phyloP scores from a whole-genome alignment of 2,797 vertebrate species.

The Chlorospingus flavigularis region DNA sequence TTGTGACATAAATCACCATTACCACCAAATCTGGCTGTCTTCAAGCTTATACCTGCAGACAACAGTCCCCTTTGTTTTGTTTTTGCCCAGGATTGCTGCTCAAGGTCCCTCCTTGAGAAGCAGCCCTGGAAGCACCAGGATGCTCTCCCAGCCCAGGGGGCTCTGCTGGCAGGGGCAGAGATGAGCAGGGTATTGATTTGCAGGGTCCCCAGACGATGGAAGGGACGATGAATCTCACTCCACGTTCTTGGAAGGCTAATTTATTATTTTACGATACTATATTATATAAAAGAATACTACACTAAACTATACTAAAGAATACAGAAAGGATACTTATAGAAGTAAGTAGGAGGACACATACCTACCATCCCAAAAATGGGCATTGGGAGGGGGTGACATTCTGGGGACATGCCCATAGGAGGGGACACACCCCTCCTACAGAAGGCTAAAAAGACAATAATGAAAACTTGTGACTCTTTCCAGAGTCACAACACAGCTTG shows the following conservation, averaged over 20 bases:
- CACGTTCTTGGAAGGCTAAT: accelerated
- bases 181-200: background rate
- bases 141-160: accelerated
- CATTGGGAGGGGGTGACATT: no score
- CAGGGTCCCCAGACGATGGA: background rate
- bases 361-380: no score
- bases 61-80: background rate
- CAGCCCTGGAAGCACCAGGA: background rate
- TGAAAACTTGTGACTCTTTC: no score
- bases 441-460: no score
- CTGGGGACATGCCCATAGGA: no score
- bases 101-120: background rate
- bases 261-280: background rate
- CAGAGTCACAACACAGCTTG: no score
- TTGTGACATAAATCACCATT: no score
- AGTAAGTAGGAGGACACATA: no score
- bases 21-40: no score
- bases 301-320: background rate
- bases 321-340: background rate
- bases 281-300: background rate
- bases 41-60: background rate
- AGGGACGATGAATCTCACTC: background rate
- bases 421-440: no score
- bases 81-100: background rate
- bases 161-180: background rate